Evolutionary conservation across 2,888 invertebrate species (phyloP), one percentile per base, ranked within the genome.

Genomic region (Sclerodermus sp.): DNA sequence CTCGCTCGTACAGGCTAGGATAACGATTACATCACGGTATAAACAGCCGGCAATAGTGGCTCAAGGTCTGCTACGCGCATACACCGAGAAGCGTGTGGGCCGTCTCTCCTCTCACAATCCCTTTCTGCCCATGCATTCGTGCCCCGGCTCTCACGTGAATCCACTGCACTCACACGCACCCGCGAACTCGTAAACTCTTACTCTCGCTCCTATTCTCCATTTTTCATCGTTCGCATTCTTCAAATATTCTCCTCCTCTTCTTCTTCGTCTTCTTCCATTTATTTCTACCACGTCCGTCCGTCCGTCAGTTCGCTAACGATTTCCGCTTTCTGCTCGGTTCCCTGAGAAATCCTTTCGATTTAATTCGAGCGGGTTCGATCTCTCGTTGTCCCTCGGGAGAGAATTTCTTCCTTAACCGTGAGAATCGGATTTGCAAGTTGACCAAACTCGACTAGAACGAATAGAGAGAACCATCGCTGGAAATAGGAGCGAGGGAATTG

Each of bases 31-130:
- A 59, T 59, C 59, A 59, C 48, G 49, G 47, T 41, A 55, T 59
- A 59, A 59, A 59, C 59, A 59, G 55, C 57, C 57, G 57, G 57
- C 51, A 59, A 58, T 60, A 60, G 58, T 60, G 58, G 58, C 60
- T 60, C 60, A 60, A 58, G 59, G 60, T 60, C 55, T 47, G 46
- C 39, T 50, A 44, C 48, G 55, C 49, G 50, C 58, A 47, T 49
- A 49, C 45, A 55, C 36, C 44, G 23, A 23, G 23, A 23, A 23
- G 29, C 14, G 45, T 29, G 34, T n/a, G n/a, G n/a, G n/a, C n/a
- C n/a, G n/a, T n/a, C 32, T 10, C 34, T 32, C 30, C 23, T 23
- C 23, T 23, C 23, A 23, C 23, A 23, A 23, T 23, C 23, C 42
- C 43, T 18, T 5, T 31, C 34, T 37, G 31, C 9, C 14, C 18